Evolutionary conservation across 2,888 invertebrate species (phyloP), one percentile per base, ranked within the genome.

Genomic region (Brachynemurus nebulosus): DNA sequence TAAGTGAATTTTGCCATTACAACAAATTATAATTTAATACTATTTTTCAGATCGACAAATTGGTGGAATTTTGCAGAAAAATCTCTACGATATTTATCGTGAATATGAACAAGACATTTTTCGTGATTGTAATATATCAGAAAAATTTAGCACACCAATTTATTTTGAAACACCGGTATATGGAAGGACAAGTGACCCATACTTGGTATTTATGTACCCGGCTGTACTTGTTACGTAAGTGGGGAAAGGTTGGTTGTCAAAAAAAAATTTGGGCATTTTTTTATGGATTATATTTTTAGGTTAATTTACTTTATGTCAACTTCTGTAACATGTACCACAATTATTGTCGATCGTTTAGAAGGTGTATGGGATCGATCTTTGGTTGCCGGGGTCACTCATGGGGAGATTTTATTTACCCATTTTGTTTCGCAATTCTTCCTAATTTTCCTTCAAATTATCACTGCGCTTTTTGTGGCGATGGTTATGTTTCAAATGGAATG

Each of bases 361-460:
- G 89, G 92, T 4, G 76, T 91, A 49, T 81, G 92, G 80, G 86
- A 91, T 59, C 70, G 92, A 47, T 86, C 84, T 45, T 71, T 86
- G 1, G 85, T 90, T 5, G 86, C 91, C 49, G 90, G 91, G 7
- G 88, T 92, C 9, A 76, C 75, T 33, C 76, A 86, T 0, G 62
- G 74, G 27, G 89, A 91, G 69, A 82, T 92, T 62, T 68, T 91
- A 36, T 62, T 82, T 47, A 82, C 88, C 0, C 91, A 92, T 61
- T 73, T 91, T 45, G 56, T 78, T 11, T 73, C 85, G 18, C 89
- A 92, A 62, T 67, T 80, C 18, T 58, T 72, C 2, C 71, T 90
- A n/a, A 77, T 90, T 56, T 48, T 79, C 0, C 60, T 88, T 17
- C 89, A 91, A 60, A 71, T 74, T 2, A 57, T 66, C 1, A 64